A percentile compares a stretch with the other conserved stretches of the same genome.
These are phyloP conservation scores for Procavia capensis DNA, from an alignment of 2,113 vertebrate species.

Conservation along the genomic window DNA sequence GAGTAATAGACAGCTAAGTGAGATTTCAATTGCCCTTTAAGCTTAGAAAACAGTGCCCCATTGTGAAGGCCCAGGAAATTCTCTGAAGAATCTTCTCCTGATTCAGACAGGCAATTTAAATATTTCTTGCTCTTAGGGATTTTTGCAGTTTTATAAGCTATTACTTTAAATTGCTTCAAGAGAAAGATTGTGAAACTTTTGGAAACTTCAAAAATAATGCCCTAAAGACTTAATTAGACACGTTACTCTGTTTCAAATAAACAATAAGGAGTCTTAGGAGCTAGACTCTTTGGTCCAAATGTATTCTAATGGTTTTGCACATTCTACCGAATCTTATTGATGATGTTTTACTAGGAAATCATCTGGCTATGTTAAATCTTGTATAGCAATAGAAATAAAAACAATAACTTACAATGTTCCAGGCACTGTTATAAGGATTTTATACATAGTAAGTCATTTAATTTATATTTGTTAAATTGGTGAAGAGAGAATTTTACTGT, in stretches of 20 bases:
- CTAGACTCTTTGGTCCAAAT: not conserved
- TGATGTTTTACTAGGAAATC: not conserved
- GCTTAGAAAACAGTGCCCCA: not conserved
- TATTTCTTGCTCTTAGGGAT: slow-evolving; percentile 45
- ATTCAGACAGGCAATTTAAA: slow-evolving; percentile 57
- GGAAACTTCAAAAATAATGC: slow-evolving; percentile 64
- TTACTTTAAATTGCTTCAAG: slow-evolving; percentile 64
- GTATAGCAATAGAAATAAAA: not conserved
- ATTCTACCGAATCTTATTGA: not conserved
- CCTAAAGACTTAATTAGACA: slow-evolving; percentile 68
- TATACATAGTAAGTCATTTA: not conserved
- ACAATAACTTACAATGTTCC: not conserved
- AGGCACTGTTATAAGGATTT: not conserved
- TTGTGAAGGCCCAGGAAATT: not conserved
- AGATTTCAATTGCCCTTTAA: slow-evolving; percentile 40
- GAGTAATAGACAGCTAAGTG: not conserved
- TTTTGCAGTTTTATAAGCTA: not conserved
- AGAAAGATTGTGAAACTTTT: slow-evolving; percentile 59
- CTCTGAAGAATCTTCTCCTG: slow-evolving; percentile 42
- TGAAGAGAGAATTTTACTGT: slow-evolving; percentile 4
- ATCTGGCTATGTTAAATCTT: not conserved
- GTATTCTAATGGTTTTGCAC: slow-evolving; percentile 7
- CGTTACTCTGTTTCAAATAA: slow-evolving; percentile 47
- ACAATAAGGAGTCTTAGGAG: slow-evolving; percentile 41
- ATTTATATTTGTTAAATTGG: slow-evolving; percentile 1